Evolutionary conservation across 2,113 vertebrate species (phyloP).

Genomic region (Elephas maximus): DNA sequence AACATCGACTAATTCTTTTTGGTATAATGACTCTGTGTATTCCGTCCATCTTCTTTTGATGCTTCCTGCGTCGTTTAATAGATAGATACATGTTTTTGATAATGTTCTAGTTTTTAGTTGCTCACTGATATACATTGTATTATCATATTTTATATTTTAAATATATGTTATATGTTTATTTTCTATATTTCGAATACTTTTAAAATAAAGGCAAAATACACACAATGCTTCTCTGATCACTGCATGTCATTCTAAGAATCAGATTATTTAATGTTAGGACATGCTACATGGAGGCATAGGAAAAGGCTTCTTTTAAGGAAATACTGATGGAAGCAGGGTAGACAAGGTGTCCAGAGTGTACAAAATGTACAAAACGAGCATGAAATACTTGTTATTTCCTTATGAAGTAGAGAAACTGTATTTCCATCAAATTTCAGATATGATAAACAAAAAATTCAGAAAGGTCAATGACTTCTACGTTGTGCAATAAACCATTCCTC

Average conservation of each 20-base stretch:
- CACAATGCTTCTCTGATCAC: background rate
- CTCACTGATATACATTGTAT: background rate
- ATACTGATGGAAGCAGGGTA: background rate
- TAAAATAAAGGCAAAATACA: background rate
- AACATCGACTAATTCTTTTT: too few species aligned
- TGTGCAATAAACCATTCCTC: background rate
- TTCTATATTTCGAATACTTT: conserved; percentile 11
- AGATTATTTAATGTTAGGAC: background rate
- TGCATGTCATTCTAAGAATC: background rate
- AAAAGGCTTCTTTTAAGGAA: conserved; percentile 10
- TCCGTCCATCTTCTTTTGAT: too few species aligned
- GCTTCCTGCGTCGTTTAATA: too few species aligned
- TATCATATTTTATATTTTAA: background rate
- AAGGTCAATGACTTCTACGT: background rate
- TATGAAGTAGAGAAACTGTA: background rate
- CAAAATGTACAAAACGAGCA: background rate
- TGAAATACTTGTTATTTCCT: conserved; percentile 13
- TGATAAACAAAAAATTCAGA: background rate
- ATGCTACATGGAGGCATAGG: background rate
- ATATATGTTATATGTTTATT: background rate
- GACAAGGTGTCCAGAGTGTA: background rate
- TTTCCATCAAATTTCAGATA: conserved; percentile 21
- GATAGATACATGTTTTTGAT: background rate
- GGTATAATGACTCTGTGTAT: too few species aligned
- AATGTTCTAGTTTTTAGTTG: conserved; percentile 1